Base-by-base conservation (phyloP, 1,140 invertebrate species). In the Drosophila fuyamai region DNA sequence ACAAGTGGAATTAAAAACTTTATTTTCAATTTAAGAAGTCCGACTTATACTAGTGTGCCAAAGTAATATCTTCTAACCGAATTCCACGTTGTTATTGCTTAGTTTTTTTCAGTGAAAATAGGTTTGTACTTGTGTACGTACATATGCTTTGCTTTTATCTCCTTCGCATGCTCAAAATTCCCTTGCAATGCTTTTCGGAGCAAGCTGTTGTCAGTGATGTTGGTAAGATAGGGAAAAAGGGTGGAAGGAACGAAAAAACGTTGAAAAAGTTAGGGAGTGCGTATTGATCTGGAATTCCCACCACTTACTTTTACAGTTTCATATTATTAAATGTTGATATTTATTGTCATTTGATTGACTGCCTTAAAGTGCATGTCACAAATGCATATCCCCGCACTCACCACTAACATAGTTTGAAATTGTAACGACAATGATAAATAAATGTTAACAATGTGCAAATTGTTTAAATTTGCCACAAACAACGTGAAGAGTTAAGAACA, bases 401-500 rank as follows among this genome's bases (percentile, higher is more conserved):
- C 27, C 13, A 10, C 47, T 14, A 1, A 32, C 8, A 41, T 41
- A 44, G 41, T 32, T 57, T 12, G 6, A 32, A 57, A 57, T 44
- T 41, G 14, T 18, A 29, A 16, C 55, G 54, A 58, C 54, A 66
- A 48, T 66, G 62, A 58, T 50, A 58, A 66, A 66, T 41, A 58
- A 66, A 66, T 66, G 54, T 58, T 58, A 74, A 66, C 67, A 73
- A 72, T 66, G 51, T 43, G 76, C 56, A 72, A 61, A 74, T 71
- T 74, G 77, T 74, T 58, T 47, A 50, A 50, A 50, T 32, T 58
- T 66, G 36, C 54, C 54, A 58, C 44, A 41, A 51, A 29, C 32
- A 32, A 59, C 16, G 48, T 75, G 62, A 65, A 47, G 63, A 79
- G 76, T 18, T 53, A 65, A 75, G 63, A 75, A 63, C 63, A 79